Conservation (phyloP, 2,797 vertebrate genomes). For the Characodon lateralis region DNA sequence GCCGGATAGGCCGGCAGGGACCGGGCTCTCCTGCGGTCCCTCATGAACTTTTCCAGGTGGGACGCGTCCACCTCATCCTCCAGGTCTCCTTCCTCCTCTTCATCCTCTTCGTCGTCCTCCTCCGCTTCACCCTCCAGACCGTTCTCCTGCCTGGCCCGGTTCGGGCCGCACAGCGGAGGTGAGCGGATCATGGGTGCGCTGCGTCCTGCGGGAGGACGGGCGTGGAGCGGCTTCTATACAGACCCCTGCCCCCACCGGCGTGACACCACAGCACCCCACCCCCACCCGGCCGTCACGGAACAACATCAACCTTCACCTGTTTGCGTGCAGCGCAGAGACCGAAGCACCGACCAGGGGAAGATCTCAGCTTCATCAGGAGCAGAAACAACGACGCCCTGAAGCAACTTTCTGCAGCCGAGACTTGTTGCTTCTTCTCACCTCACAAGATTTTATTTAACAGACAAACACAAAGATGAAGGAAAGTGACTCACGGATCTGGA, state of each 20-base stretch:
- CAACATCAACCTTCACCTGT: conserved; percentile 25
- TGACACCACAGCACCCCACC: not conserved
- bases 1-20: conserved; percentile 79
- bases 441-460: too few species aligned
- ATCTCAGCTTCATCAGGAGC: too few species aligned
- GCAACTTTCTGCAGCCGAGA: too few species aligned
- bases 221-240: conserved; percentile 33
- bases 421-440: too few species aligned
- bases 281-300: too few species aligned
- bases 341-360: not conserved
- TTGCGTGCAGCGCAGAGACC: not conserved
- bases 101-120: conserved; percentile 31
- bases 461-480: too few species aligned
- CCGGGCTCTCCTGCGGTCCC: conserved; percentile 72
- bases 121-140: conserved; percentile 21
- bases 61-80: conserved; percentile 66
- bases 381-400: too few species aligned
- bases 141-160: conserved; percentile 25
- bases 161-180: not conserved
- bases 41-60: conserved; percentile 59
- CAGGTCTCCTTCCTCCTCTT: conserved; percentile 46
- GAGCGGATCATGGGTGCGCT: conserved; percentile 46
- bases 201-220: conserved; percentile 12
- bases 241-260: not conserved
- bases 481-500: too few species aligned